Evolutionary conservation across 2,888 invertebrate genomes (phyloP).

Genomic region (Idaea aversata): DNA sequence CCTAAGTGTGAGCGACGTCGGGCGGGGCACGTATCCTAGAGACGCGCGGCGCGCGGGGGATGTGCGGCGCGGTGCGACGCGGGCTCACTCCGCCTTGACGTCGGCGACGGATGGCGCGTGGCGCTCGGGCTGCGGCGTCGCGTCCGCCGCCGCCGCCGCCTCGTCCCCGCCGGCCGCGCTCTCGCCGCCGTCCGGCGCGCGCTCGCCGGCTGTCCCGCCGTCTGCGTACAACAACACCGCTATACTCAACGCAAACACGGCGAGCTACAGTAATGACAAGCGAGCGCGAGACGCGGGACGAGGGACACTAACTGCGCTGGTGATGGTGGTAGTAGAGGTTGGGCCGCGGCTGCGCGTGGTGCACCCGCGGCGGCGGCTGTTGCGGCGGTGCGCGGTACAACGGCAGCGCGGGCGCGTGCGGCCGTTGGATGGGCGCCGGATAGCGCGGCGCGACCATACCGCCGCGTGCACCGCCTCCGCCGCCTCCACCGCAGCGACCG

Average conservation of each 20-base stretch:
- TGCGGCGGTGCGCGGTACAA: conserved; percentile 59
- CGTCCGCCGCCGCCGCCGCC: conserved; percentile 39
- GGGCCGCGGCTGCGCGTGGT: conserved; percentile 51
- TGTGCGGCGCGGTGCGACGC: conserved; percentile 15
- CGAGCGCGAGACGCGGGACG: conserved; percentile 12
- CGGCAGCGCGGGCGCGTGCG: conserved; percentile 66
- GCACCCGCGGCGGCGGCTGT: conserved; percentile 39
- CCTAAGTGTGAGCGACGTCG: conserved; percentile 47
- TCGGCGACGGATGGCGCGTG: conserved; percentile 52
- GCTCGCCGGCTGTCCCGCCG: conserved; percentile 38
- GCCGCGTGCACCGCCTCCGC: conserved; percentile 48
- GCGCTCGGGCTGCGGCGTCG: conserved; percentile 24
- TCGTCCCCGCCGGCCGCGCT: conserved; percentile 42
- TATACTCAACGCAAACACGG: conserved; percentile 14
- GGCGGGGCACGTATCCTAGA: conserved; percentile 27
- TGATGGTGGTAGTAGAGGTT: conserved; percentile 72
- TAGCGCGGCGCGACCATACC: conserved; percentile 67
- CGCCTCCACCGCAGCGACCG: conserved; percentile 55
- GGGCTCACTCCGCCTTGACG: conserved; percentile 55
- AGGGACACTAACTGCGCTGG: conserved; percentile 67
- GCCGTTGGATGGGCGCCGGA: conserved; percentile 80
- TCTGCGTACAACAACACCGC: conserved; percentile 33
- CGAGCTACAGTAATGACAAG: conserved; percentile 13
- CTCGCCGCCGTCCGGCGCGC: conserved; percentile 42
- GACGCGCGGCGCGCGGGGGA: conserved; percentile 29